These are phyloP conservation scores for Poliocrania exsul DNA, from an alignment of 2,797 vertebrate species.

Conservation along the genomic window DNA sequence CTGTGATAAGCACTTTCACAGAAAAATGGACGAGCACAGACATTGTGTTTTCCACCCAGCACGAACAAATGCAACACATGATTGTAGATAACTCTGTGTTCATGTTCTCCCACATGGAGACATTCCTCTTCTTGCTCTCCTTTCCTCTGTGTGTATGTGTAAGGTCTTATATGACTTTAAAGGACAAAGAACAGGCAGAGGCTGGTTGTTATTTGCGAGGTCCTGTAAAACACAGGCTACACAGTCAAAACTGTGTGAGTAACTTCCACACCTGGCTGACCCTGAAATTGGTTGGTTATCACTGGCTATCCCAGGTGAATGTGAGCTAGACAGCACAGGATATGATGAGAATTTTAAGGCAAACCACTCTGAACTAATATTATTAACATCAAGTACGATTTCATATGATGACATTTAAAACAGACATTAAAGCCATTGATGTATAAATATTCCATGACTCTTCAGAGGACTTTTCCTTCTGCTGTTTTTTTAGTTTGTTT, in stretches of 20 bases:
- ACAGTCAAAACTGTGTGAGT: neutral
- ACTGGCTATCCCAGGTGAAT: neutral
- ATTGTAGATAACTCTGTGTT: accelerated
- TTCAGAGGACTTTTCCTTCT: neutral
- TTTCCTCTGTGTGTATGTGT: neutral
- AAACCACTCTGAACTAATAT: neutral
- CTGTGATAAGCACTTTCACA: neutral
- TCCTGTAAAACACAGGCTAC: neutral
- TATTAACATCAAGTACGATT: neutral
- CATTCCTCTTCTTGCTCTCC: neutral
- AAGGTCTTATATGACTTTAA: neutral
- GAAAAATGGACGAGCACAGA: neutral
- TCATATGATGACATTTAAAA: neutral
- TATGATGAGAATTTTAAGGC: neutral
- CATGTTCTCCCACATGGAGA: neutral
- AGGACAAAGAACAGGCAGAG: neutral
- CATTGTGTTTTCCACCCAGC: neutral
- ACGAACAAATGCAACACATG: accelerated
- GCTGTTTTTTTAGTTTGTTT: neutral
- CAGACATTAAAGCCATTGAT: neutral
- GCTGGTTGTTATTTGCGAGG: neutral
- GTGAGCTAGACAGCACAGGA: neutral
- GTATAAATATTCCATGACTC: neutral
- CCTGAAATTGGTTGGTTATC: neutral
- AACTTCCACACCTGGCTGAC: neutral